Base-by-base conservation (phyloP, 2,113 vertebrate species). In the Sphaerodactylus townsendi region DNA sequence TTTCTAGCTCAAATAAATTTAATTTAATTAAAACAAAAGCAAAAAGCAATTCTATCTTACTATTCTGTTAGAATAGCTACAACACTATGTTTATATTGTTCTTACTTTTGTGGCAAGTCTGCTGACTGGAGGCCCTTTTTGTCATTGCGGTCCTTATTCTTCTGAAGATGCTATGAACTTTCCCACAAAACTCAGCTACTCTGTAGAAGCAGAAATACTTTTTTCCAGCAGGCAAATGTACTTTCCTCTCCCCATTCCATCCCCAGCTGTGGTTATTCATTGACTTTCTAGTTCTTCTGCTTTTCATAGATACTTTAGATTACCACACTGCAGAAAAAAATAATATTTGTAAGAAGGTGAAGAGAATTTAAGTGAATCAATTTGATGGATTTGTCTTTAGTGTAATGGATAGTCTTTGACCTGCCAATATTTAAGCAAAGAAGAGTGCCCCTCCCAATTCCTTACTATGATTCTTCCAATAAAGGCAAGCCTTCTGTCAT, bases 271-370 rank as follows among this genome's bases (percentile, higher is more conserved):
- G 79, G 86, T 78, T 74, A 10, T 2, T 72, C 17, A n/a, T 0
- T 2, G 5, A 69, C 25, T 64, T n/a, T 48, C 46, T 0, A 33
- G 0, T 0, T 28, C 2, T 80, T 35, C 79, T 33, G 53, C 35
- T 14, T 6, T 50, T 53, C 35, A 23, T 46, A 46, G 69, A 33
- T 35, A 23, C 44, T 4, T 1, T 30, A 64, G 3, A 87, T 80
- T 33, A 46, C 39, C 33, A 10, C 28, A 68, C 85, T 71, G 65
- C 62, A 53, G 46, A 9, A 70, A 1, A 69, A 0, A 1, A 6
- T 2, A 25, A 2, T 77, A n/a, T 50, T 37, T 78, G 8, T 41
- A 14, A 80, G 46, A 10, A 8, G 33, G 35, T 4, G 25, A 8
- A 64, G 23, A 30, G 33, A 37, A 76, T 56, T 37, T 39, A 39